Evolutionary conservation across 2,797 vertebrate genomes (phyloP).

Genomic region (Pangasius sanitwongsei): DNA sequence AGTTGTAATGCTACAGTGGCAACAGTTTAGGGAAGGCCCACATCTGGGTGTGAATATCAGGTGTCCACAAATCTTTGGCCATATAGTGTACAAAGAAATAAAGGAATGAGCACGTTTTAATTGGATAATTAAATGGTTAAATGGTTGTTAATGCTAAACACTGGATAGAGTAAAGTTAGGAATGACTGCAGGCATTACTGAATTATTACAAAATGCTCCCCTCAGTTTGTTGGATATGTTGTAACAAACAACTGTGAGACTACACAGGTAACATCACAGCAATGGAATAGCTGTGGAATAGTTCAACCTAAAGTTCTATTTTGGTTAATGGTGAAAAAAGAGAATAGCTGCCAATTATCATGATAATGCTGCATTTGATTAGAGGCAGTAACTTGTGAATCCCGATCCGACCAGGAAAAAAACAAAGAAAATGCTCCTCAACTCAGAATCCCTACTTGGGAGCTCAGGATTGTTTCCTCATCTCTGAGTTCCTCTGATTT

Average conservation of each 20-base stretch:
- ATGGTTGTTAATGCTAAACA: neutral
- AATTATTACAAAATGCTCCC: neutral
- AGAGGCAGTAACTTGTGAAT: neutral
- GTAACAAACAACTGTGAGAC: neutral
- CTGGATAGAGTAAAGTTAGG: neutral
- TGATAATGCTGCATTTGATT: neutral
- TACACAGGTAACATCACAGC: neutral
- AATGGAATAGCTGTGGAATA: neutral
- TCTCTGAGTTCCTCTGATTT: neutral
- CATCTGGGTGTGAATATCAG: neutral
- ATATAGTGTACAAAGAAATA: neutral
- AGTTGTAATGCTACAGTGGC: neutral
- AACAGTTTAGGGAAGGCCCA: too few relatives aligned
- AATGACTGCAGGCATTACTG: neutral
- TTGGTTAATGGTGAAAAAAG: neutral
- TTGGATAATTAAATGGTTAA: neutral
- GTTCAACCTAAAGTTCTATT: neutral
- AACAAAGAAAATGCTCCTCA: neutral
- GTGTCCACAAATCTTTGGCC: neutral
- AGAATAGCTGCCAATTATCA: neutral
- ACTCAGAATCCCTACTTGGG: neutral
- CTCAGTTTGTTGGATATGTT: neutral
- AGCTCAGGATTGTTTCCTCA: neutral
- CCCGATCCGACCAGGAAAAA: neutral
- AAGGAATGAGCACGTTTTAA: neutral